Base-by-base conservation (phyloP, 2,888 invertebrate genomes). In the Ptychoptera contaminata region DNA sequence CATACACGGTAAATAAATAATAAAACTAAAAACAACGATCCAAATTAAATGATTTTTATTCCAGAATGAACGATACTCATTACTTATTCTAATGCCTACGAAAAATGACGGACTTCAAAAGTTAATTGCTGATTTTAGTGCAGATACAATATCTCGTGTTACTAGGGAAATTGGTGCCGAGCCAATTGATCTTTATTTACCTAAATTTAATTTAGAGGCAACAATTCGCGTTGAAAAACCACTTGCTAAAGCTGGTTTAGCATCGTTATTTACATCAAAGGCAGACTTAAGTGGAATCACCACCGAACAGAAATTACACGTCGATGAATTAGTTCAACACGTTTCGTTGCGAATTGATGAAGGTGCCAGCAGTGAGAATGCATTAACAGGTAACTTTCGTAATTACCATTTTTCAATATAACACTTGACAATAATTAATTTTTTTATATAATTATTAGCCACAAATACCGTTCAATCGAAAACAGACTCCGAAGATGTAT, bases 261-360 rank as follows among this genome's bases (percentile, higher is more conserved):
- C 68, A 51, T 69, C 68, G 47, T 67, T 78, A 41, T 78, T 78
- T 57, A 69, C 70, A 5, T 68, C 72, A 2, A 69, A 72, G 2
- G 76, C 77, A 0, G 74, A 77, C 51, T 60, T 79, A 12, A 67
- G 71, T 1, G 68, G 73, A 1, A 68, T 79, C 7, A 74, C 77
- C 2, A 61, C 70, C 3, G 71, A 72, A 39, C 65, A 69, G 45
- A 74, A 75, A n/a, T 60, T 78, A n/a, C 76, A 74, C 55, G 72
- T 79, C 1, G 75, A 77, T 48, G 78, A 77, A 56, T 58, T 79
- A 48, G 77, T 77, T 2, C 79, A 79, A 54, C 73, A 76, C 47
- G 77, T 78, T 0, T 72, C 73, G 2, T 69, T 79, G 0, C 68
- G 74, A 8, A 74, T 78, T 0, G 77, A 78, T 53, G 73, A 75